Evolutionary conservation across 2,113 vertebrate genomes (phyloP), one percentile per base, ranked within the genome.

Genomic region (Podarcis cretensis): DNA sequence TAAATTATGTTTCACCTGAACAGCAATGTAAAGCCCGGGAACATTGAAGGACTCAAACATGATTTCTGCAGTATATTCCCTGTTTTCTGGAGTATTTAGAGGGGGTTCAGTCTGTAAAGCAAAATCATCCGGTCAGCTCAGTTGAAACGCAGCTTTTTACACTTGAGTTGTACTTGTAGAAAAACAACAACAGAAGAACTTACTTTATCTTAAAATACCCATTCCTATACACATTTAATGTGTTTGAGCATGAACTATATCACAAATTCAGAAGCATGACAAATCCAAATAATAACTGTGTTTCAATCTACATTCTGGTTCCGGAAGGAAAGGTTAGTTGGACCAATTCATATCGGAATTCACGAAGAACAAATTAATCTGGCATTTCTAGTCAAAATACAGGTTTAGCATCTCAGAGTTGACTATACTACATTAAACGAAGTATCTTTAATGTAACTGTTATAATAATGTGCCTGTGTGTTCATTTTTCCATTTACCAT

Each of bases 21-120:
- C 99, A 89, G 98, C 99, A 84, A 99, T 99, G 96, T 99, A 99
- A 88, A 99, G 97, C 69, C 99, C 99, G 13, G 99, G 99, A 78
- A 99, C 98, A 9, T 99, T 99, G 96, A 99, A 99, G 85, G 99
- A 99, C 96, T 99, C 99, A 0, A 99, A 99, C 99, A 99, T 99
- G 96, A 99, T 99, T 97, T 99, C 99, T 69, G 99, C 99, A 78
- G 98, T 99, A 97, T 99, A 99, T 97, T 99, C 99, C 93, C 99
- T 97, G 94, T 99, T 99, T 96, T 99, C 99, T 76, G 98, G 99
- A 87, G 99, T 99, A 97, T 99, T 99, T 93, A 99, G 96, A 81
- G 99, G 99, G 93, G 99, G 99, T 94, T 99, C 98, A 83, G 99
- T 99, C 98, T 99, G 95, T 25, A 90, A 87, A 91, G 83, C 30